phyloP scores from a whole-genome alignment of 2,888 invertebrate genomes.

The Bedellia somnulentella region DNA sequence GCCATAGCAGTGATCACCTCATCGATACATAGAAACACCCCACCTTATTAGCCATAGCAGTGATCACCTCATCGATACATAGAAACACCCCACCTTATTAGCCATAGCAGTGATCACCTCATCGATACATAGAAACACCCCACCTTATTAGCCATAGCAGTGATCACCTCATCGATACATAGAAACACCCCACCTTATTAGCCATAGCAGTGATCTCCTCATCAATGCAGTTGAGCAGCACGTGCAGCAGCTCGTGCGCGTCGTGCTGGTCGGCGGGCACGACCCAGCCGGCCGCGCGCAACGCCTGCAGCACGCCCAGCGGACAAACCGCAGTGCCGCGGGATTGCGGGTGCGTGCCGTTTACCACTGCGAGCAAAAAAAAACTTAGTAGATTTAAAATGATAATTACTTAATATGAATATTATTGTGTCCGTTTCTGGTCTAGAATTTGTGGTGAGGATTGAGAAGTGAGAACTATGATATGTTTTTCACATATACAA shows the following conservation, averaged over 20 bases:
- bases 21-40: too few relatives aligned
- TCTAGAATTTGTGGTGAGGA: too few relatives aligned
- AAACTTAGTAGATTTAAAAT: not conserved
- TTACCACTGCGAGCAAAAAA: slow-evolving; percentile 64
- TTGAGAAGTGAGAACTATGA: too few relatives aligned
- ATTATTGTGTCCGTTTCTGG: not conserved
- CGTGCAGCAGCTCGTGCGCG: slow-evolving; percentile 90
- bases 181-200: slow-evolving; percentile 63
- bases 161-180: too few relatives aligned
- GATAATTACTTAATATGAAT: not conserved
- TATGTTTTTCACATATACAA: too few relatives aligned
- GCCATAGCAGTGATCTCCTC: slow-evolving; percentile 73
- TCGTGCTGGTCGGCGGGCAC: slow-evolving; percentile 91
- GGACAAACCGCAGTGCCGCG: slow-evolving; percentile 60
- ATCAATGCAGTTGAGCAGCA: slow-evolving; percentile 85
- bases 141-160: too few relatives aligned
- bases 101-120: too few relatives aligned
- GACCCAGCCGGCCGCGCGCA: slow-evolving; percentile 80
- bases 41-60: too few relatives aligned
- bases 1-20: too few relatives aligned
- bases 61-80: too few relatives aligned
- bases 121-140: too few relatives aligned
- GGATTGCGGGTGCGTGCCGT: slow-evolving; percentile 70
- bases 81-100: too few relatives aligned
- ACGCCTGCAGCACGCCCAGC: slow-evolving; percentile 68